Percentiles rank a stretch among this genome's conserved stretches.
These are phyloP conservation scores for Drosophila nr. perissopoda DNA, from an alignment of 2,888 invertebrate species.

Conservation along the genomic window DNA sequence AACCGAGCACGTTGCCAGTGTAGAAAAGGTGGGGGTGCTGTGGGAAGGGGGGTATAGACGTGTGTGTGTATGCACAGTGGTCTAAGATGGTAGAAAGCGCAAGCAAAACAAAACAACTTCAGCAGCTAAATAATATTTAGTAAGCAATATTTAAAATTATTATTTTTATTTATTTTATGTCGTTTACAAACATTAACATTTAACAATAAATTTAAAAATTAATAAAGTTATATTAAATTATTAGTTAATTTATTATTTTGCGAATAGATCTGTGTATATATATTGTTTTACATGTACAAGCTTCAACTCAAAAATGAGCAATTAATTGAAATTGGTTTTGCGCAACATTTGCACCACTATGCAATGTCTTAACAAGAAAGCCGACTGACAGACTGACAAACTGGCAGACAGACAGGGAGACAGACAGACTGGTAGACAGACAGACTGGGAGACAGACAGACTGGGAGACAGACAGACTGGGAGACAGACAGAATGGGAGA, in stretches of 20 bases:
- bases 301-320: background rate
- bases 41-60: background rate
- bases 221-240: background rate
- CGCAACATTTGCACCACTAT: constrained; percentile 26
- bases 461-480: constrained; percentile 39
- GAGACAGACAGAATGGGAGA: constrained; percentile 25
- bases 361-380: constrained; percentile 44
- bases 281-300: background rate
- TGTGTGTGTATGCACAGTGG: constrained; percentile 19
- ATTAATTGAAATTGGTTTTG: background rate
- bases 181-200: background rate
- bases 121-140: background rate
- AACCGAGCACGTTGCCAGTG: constrained; percentile 7
- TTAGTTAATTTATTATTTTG: background rate
- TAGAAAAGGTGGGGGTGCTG: rapidly evolving
- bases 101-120: background rate
- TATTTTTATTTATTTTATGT: background rate
- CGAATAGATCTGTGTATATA: background rate
- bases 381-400: background rate
- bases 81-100: no score
- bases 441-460: constrained; percentile 36
- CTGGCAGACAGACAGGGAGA: background rate
- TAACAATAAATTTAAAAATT: background rate
- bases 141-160: background rate
- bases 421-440: background rate